phyloP scores from a whole-genome alignment of 2,888 invertebrate genomes.

The Rhabditoides inermis region DNA sequence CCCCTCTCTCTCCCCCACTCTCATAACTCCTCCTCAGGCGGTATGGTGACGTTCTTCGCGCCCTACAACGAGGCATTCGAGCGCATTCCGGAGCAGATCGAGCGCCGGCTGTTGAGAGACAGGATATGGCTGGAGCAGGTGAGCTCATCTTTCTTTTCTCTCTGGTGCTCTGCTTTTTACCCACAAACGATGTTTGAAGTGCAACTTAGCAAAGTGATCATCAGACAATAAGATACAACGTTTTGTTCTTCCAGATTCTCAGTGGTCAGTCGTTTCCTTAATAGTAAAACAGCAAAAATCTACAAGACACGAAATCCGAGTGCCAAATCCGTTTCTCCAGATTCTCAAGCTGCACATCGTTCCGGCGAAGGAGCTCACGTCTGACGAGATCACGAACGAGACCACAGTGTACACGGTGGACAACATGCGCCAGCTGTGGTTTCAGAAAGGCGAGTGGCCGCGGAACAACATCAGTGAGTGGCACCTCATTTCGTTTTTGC shows the following conservation, averaged over 20 bases:
- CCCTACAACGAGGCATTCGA: slow-evolving; percentile 53
- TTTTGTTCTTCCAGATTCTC: no score
- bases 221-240: no score
- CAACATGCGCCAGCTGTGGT: slow-evolving; percentile 50
- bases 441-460: slow-evolving; percentile 52
- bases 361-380: slow-evolving; percentile 50
- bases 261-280: no score
- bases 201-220: no score
- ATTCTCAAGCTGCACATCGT: slow-evolving; percentile 52
- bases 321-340: no score
- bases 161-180: background rate
- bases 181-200: no score
- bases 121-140: slow-evolving; percentile 52
- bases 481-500: no score
- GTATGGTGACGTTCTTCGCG: slow-evolving; percentile 52
- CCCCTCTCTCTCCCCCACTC: background rate
- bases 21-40: no score
- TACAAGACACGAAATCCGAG: no score
- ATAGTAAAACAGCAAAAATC: no score
- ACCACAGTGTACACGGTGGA: slow-evolving; percentile 52
- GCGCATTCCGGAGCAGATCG: slow-evolving; percentile 52
- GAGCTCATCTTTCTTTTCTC: no score
- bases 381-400: slow-evolving; percentile 52
- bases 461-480: slow-evolving; percentile 51
- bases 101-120: slow-evolving; percentile 48